Conservation (phyloP, 2,888 invertebrate genomes). For the Lypha dubia region DNA sequence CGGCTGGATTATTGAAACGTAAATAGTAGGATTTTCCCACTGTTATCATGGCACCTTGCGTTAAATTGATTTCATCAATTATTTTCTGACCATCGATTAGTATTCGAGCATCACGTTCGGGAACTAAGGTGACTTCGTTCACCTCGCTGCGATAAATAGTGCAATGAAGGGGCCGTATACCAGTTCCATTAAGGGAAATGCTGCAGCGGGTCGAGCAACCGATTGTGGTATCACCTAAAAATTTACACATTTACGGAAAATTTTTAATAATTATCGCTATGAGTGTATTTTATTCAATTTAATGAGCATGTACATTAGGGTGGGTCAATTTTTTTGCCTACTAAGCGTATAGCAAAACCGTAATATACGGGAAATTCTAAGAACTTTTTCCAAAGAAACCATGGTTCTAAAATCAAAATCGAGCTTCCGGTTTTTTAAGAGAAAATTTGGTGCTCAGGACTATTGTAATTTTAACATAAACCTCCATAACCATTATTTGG, state of each 20-base stretch:
- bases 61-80: slow-evolving; percentile 89
- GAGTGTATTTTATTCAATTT: not conserved
- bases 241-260: not conserved
- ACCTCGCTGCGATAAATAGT: slow-evolving; percentile 91
- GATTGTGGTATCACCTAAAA: slow-evolving; percentile 91
- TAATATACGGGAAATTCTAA: no score
- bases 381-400: no score
- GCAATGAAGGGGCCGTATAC: slow-evolving; percentile 93
- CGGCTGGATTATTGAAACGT: slow-evolving; percentile 96
- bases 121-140: slow-evolving; percentile 93
- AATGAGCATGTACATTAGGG: no score
- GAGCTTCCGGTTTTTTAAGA: no score
- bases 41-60: slow-evolving; percentile 95
- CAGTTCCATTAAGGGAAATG: slow-evolving; percentile 93
- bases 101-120: slow-evolving; percentile 87
- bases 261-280: not conserved
- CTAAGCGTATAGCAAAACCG: no score
- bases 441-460: no score
- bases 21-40: slow-evolving; percentile 95
- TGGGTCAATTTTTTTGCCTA: no score
- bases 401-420: no score
- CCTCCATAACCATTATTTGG: no score
- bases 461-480: no score
- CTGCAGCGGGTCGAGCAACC: slow-evolving; percentile 92
- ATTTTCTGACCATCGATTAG: slow-evolving; percentile 90